phyloP scores from a whole-genome alignment of 1,140 invertebrate genomes.

The Lasioglossum albipes region DNA sequence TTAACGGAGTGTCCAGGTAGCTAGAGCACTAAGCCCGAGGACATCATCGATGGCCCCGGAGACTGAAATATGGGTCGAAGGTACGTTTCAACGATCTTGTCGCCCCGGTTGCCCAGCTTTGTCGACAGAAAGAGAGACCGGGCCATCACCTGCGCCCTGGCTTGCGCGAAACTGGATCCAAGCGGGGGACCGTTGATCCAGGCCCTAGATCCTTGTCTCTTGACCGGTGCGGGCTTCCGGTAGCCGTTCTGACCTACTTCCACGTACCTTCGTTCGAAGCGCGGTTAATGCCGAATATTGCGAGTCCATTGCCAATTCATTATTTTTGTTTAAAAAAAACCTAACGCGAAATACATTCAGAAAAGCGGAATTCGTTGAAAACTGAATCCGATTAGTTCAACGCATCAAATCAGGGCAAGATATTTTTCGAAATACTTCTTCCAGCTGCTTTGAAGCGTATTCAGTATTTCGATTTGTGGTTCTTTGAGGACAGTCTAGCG shows the following conservation, averaged over 20 bases:
- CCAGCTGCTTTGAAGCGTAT: too few species aligned
- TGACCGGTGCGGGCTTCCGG: not conserved
- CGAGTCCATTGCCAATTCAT: too few species aligned
- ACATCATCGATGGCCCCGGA: conserved; percentile 23
- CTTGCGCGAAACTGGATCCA: conserved; percentile 55
- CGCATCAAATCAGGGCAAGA: too few species aligned
- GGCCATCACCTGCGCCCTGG: conserved; percentile 63
- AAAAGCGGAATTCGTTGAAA: too few species aligned
- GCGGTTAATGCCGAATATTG: too few species aligned
- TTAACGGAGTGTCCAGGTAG: conserved; percentile 70
- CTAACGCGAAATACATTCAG: too few species aligned
- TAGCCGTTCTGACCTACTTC: conserved; percentile 3
- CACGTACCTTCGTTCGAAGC: too few species aligned
- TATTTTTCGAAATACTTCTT: too few species aligned
- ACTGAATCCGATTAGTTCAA: too few species aligned
- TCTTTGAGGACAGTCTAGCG: too few species aligned
- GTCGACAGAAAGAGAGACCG: conserved; percentile 40
- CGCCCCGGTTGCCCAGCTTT: conserved; percentile 46
- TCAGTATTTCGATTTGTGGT: too few species aligned
- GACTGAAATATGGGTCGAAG: conserved; percentile 44
- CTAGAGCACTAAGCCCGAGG: not conserved
- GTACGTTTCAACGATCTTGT: conserved; percentile 70
- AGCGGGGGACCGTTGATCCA: conserved; percentile 1
- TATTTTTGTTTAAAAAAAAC: too few species aligned
- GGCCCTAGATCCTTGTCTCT: not conserved